Evolutionary conservation across 2,113 vertebrate species (phyloP).

Genomic region (Scomber colias): DNA sequence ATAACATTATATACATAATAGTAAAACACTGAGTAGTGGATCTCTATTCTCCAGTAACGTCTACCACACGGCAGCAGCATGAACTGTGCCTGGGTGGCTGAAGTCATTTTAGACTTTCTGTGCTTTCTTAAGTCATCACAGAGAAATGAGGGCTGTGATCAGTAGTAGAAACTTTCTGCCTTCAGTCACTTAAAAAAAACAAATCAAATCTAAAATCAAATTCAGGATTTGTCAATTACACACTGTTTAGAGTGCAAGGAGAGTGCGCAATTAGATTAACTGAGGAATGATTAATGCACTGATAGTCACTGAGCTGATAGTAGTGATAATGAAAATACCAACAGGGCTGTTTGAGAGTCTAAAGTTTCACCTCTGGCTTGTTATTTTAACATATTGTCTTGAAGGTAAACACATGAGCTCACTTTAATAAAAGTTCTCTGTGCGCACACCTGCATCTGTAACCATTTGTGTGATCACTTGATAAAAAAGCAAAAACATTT

Average conservation of each 20-base stretch:
- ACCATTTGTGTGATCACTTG: constrained; percentile 38
- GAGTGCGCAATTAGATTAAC: constrained; percentile 24
- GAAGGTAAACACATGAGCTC: not conserved
- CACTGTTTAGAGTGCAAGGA: not conserved
- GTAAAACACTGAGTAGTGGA: too few species aligned
- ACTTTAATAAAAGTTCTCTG: not conserved
- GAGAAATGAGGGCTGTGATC: not conserved
- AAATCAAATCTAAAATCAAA: not conserved
- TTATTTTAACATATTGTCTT: not conserved
- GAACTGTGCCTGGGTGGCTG: too few species aligned
- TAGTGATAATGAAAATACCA: constrained; percentile 11
- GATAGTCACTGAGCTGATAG: not conserved
- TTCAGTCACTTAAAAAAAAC: not conserved
- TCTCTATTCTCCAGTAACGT: too few species aligned
- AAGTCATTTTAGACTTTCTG: too few species aligned
- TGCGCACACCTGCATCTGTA: not conserved
- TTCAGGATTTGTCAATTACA: not conserved
- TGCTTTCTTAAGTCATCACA: not conserved
- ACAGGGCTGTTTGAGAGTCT: constrained; percentile 12
- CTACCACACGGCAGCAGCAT: too few species aligned
- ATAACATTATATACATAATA: too few species aligned
- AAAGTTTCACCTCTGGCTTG: constrained; percentile 15
- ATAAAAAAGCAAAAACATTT: constrained; percentile 47
- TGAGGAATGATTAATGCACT: constrained; percentile 15
- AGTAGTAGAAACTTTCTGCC: not conserved